Base-by-base conservation (phyloP, 2,797 vertebrate species). In the Lateolabrax maculatus region DNA sequence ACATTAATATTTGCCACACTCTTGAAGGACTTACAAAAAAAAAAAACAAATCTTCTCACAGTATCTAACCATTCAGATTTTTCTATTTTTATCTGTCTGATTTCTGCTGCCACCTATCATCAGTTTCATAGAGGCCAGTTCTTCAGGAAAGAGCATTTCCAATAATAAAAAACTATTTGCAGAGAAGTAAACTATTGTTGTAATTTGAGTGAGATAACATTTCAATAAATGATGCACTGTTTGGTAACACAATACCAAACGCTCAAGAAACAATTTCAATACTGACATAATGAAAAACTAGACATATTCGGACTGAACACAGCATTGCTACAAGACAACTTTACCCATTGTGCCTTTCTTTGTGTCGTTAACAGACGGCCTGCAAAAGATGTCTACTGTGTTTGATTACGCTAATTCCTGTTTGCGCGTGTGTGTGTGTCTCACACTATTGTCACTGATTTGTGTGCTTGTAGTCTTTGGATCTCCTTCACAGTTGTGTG, bases 401-500 rank as follows among this genome's bases (percentile, higher is more conserved):
- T 94, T 84, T 80, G 87, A 86, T 77, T 86, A 71, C 74, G 43
- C 82, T 86, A 64, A 85, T 75, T 82, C 41, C 55, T 79, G 81
- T 82, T 73, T 85, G 77, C 55, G 44, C 72, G 81, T 64, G 44
- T 64, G 46, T 65, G 71, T 68, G 74, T 79, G 77, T 88, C 80
- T 79, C 83, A 76, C 76, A 81, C 77, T 37, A 46, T 51, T 80
- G 48, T 71, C 58, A 36, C 68, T 39, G 77, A 73, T 78, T 69
- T 88, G 80, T 86, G 84, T 86, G 80, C 76, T 75, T 21, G 69
- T 60, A 25, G 71, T 83, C 80, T 87, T 91, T 91, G 90, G 85
- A 75, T 77, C 86, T 67, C 73, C 88, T 88, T 96, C 96, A 96
- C 96, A 97, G 96, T 96, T 96, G 96, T 95, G 95, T 95, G 95